Percentiles rank a stretch among this genome's conserved stretches.
Evolutionary conservation across 2,888 invertebrate species (phyloP).

Genomic region (Cheilosia urbana): DNA sequence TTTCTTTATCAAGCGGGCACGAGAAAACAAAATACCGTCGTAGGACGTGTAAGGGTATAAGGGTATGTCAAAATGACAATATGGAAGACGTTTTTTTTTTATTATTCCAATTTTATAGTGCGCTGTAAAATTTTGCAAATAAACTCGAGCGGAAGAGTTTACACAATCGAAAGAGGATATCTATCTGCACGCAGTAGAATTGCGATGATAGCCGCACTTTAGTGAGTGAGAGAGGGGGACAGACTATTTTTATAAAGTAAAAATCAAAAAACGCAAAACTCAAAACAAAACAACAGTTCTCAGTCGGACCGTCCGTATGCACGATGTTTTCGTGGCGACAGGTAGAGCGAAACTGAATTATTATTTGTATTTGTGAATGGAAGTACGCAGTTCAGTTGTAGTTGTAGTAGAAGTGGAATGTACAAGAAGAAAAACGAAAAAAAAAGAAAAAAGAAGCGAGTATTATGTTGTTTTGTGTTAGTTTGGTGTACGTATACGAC

Average conservation of each 20-base stretch:
- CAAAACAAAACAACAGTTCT: constrained; percentile 50
- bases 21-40: constrained; percentile 16
- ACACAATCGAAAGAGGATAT: constrained; percentile 17
- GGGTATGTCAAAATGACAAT: constrained; percentile 33
- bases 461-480: constrained; percentile 1
- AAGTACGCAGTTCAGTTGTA: constrained; percentile 62
- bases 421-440: constrained; percentile 11
- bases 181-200: neutral
- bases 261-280: constrained; percentile 62
- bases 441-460: constrained; percentile 15
- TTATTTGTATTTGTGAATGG: constrained; percentile 71
- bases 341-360: constrained; percentile 73
- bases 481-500: constrained; percentile 1
- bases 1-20: constrained; percentile 35
- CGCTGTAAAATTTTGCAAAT: neutral
- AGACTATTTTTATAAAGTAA: constrained; percentile 46
- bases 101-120: constrained; percentile 8
- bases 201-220: neutral
- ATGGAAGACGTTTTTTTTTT: constrained; percentile 21
- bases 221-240: constrained; percentile 7
- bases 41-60: constrained; percentile 22
- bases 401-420: constrained; percentile 1
- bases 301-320: constrained; percentile 51
- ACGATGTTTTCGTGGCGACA: constrained; percentile 61
- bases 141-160: constrained; percentile 35